phyloP scores from a whole-genome alignment of 1,140 invertebrate species.

The Drosophila watanabei region DNA sequence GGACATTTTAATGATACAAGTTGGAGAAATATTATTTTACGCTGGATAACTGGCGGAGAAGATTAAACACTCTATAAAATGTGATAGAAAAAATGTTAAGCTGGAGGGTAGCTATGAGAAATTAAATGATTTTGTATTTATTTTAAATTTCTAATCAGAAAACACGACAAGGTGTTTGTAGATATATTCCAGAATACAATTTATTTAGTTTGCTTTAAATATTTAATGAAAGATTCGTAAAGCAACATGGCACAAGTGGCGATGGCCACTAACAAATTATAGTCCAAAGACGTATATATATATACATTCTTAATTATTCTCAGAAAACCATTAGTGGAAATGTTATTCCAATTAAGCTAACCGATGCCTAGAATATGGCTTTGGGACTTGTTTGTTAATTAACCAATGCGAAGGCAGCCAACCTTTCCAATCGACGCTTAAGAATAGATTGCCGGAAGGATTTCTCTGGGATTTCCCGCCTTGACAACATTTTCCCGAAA shows the following conservation, averaged over 20 bases:
- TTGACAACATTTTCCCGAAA: slow-evolving; percentile 20
- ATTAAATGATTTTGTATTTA: not conserved
- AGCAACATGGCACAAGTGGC: not conserved
- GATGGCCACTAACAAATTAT: not conserved
- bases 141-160: not conserved
- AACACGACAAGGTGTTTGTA: not conserved
- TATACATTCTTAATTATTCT: slow-evolving; percentile 19
- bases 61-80: slow-evolving; percentile 26
- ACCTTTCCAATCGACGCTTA: slow-evolving; percentile 9
- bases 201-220: not conserved
- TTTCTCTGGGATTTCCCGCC: slow-evolving; percentile 13
- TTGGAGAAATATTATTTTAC: slow-evolving; percentile 37
- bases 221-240: not conserved
- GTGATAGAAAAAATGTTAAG: not conserved
- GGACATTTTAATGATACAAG: slow-evolving; percentile 74
- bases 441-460: slow-evolving; percentile 31
- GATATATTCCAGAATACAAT: not conserved
- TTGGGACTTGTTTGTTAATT: slow-evolving; percentile 36
- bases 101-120: not conserved
- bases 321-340: slow-evolving; percentile 20
- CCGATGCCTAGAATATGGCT: slow-evolving; percentile 22
- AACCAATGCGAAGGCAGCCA: slow-evolving; percentile 10
- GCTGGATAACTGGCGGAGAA: slow-evolving; percentile 3
- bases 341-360: slow-evolving; percentile 16
- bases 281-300: not conserved